A percentile compares a stretch with the other conserved stretches of the same genome.
phyloP scores from a whole-genome alignment of 1,140 invertebrate genomes.

The Psilanteris sp. region DNA sequence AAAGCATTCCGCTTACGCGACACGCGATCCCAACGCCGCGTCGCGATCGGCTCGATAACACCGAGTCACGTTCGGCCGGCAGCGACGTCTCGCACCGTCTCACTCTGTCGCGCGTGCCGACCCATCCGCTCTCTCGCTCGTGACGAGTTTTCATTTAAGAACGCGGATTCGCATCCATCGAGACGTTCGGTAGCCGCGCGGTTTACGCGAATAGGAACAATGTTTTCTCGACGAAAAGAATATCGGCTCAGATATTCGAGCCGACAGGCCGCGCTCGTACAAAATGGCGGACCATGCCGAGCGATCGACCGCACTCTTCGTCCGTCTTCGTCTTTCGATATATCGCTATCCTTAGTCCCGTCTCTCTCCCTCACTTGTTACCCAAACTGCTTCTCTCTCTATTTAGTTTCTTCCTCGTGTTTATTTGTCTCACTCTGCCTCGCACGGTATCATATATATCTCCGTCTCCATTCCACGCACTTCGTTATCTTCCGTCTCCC shows the following conservation, averaged over 20 bases:
- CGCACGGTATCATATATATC: too few species aligned
- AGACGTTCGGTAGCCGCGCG: constrained; percentile 45
- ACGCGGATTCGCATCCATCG: constrained; percentile 15
- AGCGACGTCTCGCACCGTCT: too few species aligned
- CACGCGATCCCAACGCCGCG: too few species aligned
- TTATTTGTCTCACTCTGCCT: background rate
- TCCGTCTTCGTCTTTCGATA: background rate
- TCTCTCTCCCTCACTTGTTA: background rate
- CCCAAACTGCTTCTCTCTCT: background rate
- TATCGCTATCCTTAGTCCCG: background rate
- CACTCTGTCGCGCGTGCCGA: too few species aligned
- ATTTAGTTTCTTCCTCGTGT: background rate
- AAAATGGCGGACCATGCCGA: constrained; percentile 75
- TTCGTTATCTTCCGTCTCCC: too few species aligned
- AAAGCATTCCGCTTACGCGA: too few species aligned
- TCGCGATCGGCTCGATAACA: too few species aligned
- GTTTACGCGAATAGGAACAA: constrained; percentile 67
- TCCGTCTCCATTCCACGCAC: too few species aligned
- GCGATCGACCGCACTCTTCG: constrained; percentile 71
- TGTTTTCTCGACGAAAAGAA: constrained; percentile 72
- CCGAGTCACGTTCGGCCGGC: too few species aligned
- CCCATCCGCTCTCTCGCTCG: too few species aligned
- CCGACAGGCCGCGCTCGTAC: constrained; percentile 66
- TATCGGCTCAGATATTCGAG: too few species aligned
- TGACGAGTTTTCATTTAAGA: too few species aligned